Percentiles rank a stretch among this genome's conserved stretches.
phyloP scores from a whole-genome alignment of 2,888 invertebrate species.

The Megastigmus dorsalis region DNA sequence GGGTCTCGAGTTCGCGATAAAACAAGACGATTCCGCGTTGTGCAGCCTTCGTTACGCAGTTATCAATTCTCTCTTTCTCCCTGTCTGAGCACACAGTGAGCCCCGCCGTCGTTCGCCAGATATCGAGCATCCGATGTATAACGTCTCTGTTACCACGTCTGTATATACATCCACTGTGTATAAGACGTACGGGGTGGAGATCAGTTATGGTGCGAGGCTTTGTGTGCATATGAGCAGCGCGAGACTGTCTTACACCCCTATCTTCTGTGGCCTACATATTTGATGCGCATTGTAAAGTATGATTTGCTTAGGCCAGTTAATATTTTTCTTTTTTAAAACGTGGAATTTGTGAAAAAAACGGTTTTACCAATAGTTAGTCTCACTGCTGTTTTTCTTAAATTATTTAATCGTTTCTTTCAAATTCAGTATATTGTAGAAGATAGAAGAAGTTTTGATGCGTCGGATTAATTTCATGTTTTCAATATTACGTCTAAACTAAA shows the following conservation, averaged over 20 bases:
- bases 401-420: too few species aligned
- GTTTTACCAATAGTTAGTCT: too few species aligned
- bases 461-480: neutral
- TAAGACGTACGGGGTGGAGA: too few species aligned
- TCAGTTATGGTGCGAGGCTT: too few species aligned
- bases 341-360: too few species aligned
- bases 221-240: neutral
- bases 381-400: too few species aligned
- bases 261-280: conserved; percentile 38
- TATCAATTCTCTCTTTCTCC: conserved; percentile 14
- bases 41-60: conserved; percentile 19
- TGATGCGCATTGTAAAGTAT: conserved; percentile 29
- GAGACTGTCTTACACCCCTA: neutral
- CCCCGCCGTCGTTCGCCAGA: neutral
- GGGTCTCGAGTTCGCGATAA: conserved; percentile 23
- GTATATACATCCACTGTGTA: too few species aligned
- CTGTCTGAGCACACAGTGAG: conserved; percentile 1
- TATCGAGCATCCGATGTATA: conserved; percentile 23
- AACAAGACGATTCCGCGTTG: conserved; percentile 40
- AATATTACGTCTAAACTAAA: neutral
- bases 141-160: too few species aligned
- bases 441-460: neutral
- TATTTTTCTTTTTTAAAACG: too few species aligned
- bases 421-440: too few species aligned
- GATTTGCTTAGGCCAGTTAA: too few species aligned